Base-by-base conservation (phyloP, 2,888 invertebrate genomes). In the Cremastinae sp. region DNA sequence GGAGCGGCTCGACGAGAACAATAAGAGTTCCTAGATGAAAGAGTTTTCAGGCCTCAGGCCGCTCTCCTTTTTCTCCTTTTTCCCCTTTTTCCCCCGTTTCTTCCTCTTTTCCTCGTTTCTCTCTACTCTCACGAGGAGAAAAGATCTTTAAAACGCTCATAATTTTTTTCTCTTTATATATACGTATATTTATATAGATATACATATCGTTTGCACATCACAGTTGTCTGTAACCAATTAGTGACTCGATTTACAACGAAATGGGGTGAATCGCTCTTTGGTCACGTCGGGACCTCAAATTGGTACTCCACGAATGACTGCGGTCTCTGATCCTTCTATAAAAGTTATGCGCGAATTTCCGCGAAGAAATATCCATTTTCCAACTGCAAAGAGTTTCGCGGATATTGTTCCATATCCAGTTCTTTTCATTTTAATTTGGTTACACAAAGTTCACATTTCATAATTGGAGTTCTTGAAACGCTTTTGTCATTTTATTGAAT, bases 11-110 rank as follows among this genome's bases (percentile, higher is more conserved):
- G 69, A 74, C 75, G 72, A 75, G 77, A 76, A 76, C 76, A 76
- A 71, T 78, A 61, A 66, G 78, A 78, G 71, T 69, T 83, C 80
- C 79, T 81, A 83, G 82, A 86, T 87, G 85, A 86, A 85, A 87
- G 85, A 83, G 83, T 83, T 82, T 81, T 72, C 76, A 78, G 70
- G 82, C 84, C 83, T 76, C 75, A 75, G 82, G 83, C 82, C 77
- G 80, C 79, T 81, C 76, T 81, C 80, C 81, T 80, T 80, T 80
- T 77, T 74, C 71, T 77, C 75, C 69, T 78, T 74, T 80, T 80
- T 71, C 76, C 62, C 37, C 16, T 7, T 37, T 28, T 59, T n/a
- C n/a, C n/a, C n/a, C 45, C 28, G 55, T 72, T 43, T 64, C 37
- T 59, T 56, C 20, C n/a, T 51, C 28, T 59, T 72, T 43, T 64